Evolutionary conservation across 1,140 invertebrate genomes (phyloP).

Genomic region (Drosophila nikananu): DNA sequence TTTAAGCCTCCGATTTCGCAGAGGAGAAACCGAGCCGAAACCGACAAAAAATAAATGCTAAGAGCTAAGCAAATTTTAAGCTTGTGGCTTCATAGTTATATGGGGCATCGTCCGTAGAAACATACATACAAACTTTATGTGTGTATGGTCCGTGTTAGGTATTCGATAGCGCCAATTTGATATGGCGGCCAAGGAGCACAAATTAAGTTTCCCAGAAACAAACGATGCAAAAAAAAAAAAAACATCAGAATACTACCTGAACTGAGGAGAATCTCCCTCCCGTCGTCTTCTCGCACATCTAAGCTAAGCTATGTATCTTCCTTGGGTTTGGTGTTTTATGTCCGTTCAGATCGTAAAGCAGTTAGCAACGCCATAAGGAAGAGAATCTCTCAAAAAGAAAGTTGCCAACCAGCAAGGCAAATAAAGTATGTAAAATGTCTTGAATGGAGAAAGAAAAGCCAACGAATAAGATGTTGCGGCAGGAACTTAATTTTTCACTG

Average conservation of each 20-base stretch:
- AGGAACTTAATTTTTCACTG: conserved; percentile 44
- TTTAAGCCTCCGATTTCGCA: conserved; percentile 76
- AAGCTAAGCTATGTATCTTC: conserved; percentile 49
- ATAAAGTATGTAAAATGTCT: conserved; percentile 49
- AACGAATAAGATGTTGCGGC: conserved; percentile 40
- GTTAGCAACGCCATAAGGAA: conserved; percentile 68
- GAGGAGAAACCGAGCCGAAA: conserved; percentile 34
- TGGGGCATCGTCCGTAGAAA: conserved; percentile 9
- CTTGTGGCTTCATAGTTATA: conserved; percentile 60
- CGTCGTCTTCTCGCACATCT: conserved; percentile 33
- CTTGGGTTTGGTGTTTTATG: conserved; percentile 53
- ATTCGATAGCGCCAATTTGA: conserved; percentile 83
- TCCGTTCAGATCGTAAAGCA: conserved; percentile 58
- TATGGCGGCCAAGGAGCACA: conserved; percentile 75
- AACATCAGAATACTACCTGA: conserved; percentile 51
- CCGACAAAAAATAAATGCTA: conserved; percentile 38
- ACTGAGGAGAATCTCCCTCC: conserved; percentile 29
- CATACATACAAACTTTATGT: conserved; percentile 4
- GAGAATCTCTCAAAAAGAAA: conserved; percentile 60
- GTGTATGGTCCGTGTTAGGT: conserved; percentile 54
- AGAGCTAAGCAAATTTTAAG: conserved; percentile 78
- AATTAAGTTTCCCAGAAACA: conserved; percentile 81
- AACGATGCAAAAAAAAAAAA: conserved; percentile 28
- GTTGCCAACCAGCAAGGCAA: conserved; percentile 41
- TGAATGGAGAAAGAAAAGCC: conserved; percentile 45